Conservation (phyloP, 2,113 vertebrate genomes). For the Ardeotis arabs region DNA sequence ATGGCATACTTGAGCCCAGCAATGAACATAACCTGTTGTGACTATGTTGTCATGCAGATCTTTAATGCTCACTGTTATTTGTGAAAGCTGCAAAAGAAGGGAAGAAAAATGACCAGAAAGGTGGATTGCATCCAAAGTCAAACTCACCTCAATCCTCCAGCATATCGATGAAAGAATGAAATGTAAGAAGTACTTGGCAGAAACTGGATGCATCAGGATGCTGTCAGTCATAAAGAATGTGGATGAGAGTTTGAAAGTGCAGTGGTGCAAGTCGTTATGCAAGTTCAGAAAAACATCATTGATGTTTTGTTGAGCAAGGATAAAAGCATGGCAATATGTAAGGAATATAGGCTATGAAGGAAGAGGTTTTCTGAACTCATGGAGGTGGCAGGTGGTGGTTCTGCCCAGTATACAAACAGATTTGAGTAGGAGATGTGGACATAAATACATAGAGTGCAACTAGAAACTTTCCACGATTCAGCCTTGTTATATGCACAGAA, state of each 20-base stretch:
- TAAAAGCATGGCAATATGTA: background rate
- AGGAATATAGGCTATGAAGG: background rate
- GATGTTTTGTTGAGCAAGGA: background rate
- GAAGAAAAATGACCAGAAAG: background rate
- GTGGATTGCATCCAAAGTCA: background rate
- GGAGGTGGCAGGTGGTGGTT: background rate
- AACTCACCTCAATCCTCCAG: background rate
- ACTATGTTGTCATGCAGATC: background rate
- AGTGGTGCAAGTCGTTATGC: background rate
- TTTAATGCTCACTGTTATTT: background rate
- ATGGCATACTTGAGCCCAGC: too few relatives aligned
- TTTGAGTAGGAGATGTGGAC: background rate
- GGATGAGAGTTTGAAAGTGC: background rate
- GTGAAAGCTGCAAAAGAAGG: background rate
- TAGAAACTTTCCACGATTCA: background rate
- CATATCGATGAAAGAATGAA: background rate
- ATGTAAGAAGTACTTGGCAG: background rate
- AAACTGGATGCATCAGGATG: background rate
- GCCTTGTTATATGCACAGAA: background rate
- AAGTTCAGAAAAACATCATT: background rate
- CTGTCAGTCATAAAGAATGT: background rate
- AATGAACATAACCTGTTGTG: background rate
- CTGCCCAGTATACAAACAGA: accelerated
- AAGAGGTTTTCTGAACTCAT: background rate
- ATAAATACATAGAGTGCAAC: background rate